These are phyloP conservation scores for Coilia nasus DNA, from an alignment of 2,797 vertebrate species.

Conservation along the genomic window DNA sequence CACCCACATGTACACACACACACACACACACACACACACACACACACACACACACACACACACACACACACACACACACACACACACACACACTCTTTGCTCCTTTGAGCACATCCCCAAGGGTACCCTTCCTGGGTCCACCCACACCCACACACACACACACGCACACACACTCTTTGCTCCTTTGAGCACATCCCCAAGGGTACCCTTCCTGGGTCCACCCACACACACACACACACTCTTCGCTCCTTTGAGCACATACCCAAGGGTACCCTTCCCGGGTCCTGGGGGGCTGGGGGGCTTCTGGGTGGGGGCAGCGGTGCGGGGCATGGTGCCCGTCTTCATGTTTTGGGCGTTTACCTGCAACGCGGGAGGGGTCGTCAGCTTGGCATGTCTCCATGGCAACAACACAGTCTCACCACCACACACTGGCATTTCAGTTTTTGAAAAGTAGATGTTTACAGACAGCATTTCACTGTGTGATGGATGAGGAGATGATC, in stretches of 20 bases:
- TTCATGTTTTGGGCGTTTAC: conserved; percentile 99
- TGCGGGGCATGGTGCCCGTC: conserved; percentile 86
- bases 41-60: background rate
- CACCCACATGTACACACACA: too few species aligned
- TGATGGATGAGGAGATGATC: background rate
- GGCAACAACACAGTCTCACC: conserved; percentile 28
- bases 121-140: too few species aligned
- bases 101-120: too few species aligned
- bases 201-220: too few species aligned
- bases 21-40: background rate
- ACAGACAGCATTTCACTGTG: background rate
- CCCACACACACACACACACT: too few species aligned
- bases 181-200: too few species aligned
- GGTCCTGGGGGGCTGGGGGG: conserved; percentile 95
- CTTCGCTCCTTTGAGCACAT: conserved; percentile 61
- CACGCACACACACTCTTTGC: too few species aligned
- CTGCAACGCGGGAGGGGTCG: conserved; percentile 62
- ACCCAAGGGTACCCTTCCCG: conserved; percentile 98
- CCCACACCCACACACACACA: too few species aligned
- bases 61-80: background rate
- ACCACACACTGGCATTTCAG: background rate
- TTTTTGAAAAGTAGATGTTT: background rate
- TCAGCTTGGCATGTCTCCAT: background rate
- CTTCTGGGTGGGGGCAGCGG: conserved; percentile 97
- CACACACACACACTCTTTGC: too few species aligned